Percentiles rank a stretch among this genome's conserved stretches.
Evolutionary conservation across 2,797 vertebrate species (phyloP).

Genomic region (Myotis myotis): DNA sequence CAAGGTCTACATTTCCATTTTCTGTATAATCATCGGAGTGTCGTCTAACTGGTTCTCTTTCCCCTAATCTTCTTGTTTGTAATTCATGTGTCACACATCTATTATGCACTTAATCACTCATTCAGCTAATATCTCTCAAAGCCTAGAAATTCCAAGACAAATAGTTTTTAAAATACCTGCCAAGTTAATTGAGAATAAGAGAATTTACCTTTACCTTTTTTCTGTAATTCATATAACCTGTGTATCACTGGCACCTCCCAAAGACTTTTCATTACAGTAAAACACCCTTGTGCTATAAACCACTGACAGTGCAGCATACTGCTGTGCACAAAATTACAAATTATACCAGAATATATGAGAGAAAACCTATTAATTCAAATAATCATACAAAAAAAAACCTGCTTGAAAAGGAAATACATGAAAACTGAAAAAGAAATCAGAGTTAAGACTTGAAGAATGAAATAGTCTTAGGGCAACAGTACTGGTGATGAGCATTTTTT

Average conservation of each 20-base stretch:
- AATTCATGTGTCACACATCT: conserved; percentile 6
- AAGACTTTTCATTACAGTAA: neutral
- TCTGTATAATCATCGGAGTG: neutral
- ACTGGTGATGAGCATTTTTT: neutral
- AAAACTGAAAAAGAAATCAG: conserved; percentile 15
- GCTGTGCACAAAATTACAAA: neutral
- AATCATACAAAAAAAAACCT: neutral
- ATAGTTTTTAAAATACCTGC: neutral
- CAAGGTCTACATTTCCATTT: neutral
- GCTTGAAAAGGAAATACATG: neutral
- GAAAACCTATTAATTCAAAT: neutral
- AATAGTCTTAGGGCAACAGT: neutral
- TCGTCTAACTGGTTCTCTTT: neutral
- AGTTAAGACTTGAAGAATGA: neutral
- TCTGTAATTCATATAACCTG: neutral
- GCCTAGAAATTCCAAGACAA: neutral
- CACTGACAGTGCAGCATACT: neutral
- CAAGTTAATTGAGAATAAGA: neutral
- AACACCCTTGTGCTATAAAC: neutral
- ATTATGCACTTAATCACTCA: neutral
- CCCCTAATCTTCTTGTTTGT: neutral
- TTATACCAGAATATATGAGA: neutral
- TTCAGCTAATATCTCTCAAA: conserved; percentile 8
- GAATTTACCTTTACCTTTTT: neutral
- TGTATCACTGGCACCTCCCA: neutral